A percentile compares a stretch with the other conserved stretches of the same genome.
phyloP scores from a whole-genome alignment of 2,888 invertebrate genomes.

The Chaitophorus viminalis region DNA sequence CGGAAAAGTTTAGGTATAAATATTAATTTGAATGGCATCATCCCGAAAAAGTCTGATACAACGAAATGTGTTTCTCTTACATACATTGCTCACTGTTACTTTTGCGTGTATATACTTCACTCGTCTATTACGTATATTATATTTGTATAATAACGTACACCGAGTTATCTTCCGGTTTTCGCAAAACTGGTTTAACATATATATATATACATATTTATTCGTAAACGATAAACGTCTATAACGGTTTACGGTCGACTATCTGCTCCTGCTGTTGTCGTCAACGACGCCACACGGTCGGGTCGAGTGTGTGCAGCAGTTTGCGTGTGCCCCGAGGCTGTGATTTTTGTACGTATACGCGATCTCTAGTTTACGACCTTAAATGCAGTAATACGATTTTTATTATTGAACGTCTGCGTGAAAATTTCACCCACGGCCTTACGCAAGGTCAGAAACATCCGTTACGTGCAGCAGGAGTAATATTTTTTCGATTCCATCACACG shows the following conservation, averaged over 20 bases:
- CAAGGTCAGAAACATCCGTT: constrained; percentile 43
- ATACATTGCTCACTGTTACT: not conserved
- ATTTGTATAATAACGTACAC: not conserved
- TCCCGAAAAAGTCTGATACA: not conserved
- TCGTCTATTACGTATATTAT: not conserved
- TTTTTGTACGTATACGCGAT: not conserved
- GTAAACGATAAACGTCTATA: constrained; percentile 30
- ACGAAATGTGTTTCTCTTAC: not conserved
- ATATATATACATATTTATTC: not conserved
- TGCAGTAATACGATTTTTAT: constrained; percentile 30
- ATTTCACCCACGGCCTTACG: constrained; percentile 49
- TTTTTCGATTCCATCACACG: constrained; percentile 2
- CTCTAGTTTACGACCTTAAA: constrained; percentile 42
- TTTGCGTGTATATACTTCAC: not conserved
- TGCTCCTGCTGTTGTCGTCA: not conserved
- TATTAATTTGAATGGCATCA: not conserved
- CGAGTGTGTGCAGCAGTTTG: not conserved
- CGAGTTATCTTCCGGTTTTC: constrained; percentile 43
- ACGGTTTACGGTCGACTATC: constrained; percentile 36
- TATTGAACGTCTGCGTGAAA: constrained; percentile 15
- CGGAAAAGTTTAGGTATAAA: too few species aligned
- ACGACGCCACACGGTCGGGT: not conserved
- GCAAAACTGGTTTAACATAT: constrained; percentile 33
- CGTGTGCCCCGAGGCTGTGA: not conserved
- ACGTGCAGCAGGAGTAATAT: not conserved